Evolutionary conservation across 2,797 vertebrate genomes (phyloP), one percentile per base, ranked within the genome.

Genomic region (Melanotaenia maccullochi): DNA sequence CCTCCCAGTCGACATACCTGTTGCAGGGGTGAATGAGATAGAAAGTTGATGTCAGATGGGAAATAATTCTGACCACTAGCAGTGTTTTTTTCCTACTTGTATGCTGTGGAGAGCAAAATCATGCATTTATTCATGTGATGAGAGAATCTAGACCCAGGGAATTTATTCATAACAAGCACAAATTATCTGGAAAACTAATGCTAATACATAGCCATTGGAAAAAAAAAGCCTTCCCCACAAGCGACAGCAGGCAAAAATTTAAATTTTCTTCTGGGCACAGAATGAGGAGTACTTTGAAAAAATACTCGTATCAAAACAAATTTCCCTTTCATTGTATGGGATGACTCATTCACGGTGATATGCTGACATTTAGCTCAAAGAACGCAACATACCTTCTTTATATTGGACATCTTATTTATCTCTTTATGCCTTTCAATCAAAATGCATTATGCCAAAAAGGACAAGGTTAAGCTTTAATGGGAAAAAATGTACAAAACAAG

Each of bases 1-100:
- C 98, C 98, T 47, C 97, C 97, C 2, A 97, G 93, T 60, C 96
- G 93, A 77, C 97, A 97, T 0, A 99, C 97, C 98, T 99, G 74
- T 51, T 24, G n/a, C 47, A 7, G 13, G 22, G 8, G 36, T 13
- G 33, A 55, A 62, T 5, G n/a, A 63, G 13, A 73, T 72, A 12
- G 60, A 9, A 36, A 32, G 24, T 9, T 1, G 13, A 62, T 32
- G 36, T 72, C 32, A 73, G 9, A 13, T 3, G 12, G 47, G 49
- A 51, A 72, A 57, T 42, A 9, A 52, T 74, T 71, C 44, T 20
- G 58, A 66, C 69, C 36, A 40, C 40, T 28, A 51, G 30, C 42
- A 54, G 32, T 3, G 33, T 28, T 38, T 74, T 68, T 63, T 16
- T 64, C 3, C 25, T 56, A 38, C 28, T 60, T 68, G 44, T 58